Evolutionary conservation across 2,797 vertebrate genomes (phyloP).

Genomic region (Coendou prehensilis): DNA sequence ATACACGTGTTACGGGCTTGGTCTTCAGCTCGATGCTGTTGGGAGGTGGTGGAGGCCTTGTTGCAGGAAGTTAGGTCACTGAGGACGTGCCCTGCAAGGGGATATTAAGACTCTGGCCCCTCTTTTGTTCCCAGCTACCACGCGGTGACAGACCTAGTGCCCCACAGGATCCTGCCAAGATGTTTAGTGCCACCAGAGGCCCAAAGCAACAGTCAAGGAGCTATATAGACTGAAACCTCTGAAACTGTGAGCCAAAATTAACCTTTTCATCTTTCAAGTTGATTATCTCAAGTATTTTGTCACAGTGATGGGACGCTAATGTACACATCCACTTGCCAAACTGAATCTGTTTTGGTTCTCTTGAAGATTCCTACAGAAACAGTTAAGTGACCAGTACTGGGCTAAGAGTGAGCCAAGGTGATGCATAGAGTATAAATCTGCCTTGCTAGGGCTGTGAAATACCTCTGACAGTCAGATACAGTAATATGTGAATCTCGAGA

Average conservation of each 20-base stretch:
- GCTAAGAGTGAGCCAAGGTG: not conserved
- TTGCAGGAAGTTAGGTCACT: not conserved
- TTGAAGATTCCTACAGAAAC: not conserved
- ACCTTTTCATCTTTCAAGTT: not conserved
- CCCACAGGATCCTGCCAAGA: not conserved
- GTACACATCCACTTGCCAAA: not conserved
- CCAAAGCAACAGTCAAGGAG: not conserved
- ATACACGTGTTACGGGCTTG: not conserved
- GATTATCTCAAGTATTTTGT: not conserved
- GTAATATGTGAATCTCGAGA: slow-evolving; percentile 1
- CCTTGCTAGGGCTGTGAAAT: not conserved
- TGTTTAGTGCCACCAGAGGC: too few relatives aligned
- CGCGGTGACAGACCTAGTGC: not conserved
- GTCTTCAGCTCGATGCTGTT: not conserved
- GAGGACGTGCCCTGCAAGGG: too few relatives aligned
- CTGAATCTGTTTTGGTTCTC: not conserved
- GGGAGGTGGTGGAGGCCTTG: not conserved
- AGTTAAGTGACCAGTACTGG: not conserved
- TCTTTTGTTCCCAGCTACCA: not conserved
- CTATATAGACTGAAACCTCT: not conserved
- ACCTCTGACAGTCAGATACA: slow-evolving; percentile 42
- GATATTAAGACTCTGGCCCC: too few relatives aligned
- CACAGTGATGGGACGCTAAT: not conserved
- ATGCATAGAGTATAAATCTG: not conserved
- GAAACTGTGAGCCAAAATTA: not conserved